Evolutionary conservation across 2,797 vertebrate genomes (phyloP).

Genomic region (Myotis planiceps): DNA sequence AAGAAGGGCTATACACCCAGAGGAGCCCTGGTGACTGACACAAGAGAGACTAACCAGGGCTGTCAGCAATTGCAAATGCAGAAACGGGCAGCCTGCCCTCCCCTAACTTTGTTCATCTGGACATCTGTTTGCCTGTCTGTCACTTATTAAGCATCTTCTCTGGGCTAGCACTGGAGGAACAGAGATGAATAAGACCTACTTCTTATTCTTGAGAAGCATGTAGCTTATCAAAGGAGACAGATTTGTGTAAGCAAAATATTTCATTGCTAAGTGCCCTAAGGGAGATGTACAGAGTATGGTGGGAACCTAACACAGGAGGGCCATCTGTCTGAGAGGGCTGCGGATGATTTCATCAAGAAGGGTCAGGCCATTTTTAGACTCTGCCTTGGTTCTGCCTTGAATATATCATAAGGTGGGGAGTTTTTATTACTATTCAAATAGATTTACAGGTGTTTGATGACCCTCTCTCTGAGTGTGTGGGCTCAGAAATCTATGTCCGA

Average conservation of each 20-base stretch:
- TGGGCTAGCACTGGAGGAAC: background rate
- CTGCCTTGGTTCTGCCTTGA: background rate
- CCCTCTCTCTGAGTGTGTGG: background rate
- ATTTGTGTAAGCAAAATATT: background rate
- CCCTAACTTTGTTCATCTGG: background rate
- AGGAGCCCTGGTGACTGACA: background rate
- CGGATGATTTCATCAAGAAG: background rate
- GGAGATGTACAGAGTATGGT: background rate
- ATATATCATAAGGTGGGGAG: background rate
- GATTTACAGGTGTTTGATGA: background rate
- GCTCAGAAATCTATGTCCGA: background rate
- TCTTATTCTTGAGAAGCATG: background rate
- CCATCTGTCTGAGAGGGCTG: background rate
- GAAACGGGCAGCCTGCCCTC: background rate
- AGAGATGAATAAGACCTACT: background rate
- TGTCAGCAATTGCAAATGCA: background rate
- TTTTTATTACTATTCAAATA: background rate
- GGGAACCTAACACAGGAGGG: background rate
- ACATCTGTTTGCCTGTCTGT: background rate
- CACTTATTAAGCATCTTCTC: background rate
- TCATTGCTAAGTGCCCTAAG: background rate
- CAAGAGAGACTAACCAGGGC: background rate
- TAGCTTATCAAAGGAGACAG: conserved; percentile 6
- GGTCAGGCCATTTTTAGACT: background rate
- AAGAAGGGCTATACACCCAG: background rate